phyloP scores from a whole-genome alignment of 2,113 vertebrate genomes.

The Perca fluviatilis region DNA sequence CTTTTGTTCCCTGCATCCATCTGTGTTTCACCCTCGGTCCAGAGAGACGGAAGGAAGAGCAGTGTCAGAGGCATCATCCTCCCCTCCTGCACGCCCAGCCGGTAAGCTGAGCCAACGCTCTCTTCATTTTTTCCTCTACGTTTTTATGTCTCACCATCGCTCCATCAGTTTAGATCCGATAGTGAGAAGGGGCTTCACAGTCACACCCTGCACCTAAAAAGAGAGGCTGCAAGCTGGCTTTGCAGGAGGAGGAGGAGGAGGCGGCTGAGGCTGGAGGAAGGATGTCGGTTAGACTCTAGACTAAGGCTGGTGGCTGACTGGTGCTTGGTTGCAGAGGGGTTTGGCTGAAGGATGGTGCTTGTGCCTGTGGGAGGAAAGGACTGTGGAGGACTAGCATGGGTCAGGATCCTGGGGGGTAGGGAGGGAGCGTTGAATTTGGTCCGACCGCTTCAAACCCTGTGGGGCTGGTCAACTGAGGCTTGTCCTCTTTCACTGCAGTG shows the following conservation, averaged over 20 bases:
- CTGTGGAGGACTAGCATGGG: constrained; percentile 30
- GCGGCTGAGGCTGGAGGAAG: constrained; percentile 52
- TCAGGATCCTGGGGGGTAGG: constrained; percentile 25
- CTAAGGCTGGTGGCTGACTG: constrained; percentile 30
- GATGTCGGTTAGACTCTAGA: constrained; percentile 53
- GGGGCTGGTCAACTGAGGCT: constrained; percentile 68
- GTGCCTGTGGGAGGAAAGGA: constrained; percentile 3
- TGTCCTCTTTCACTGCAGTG: constrained; percentile 79
- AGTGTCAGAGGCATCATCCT: constrained; percentile 66
- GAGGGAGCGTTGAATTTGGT: constrained; percentile 41
- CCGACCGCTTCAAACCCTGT: constrained; percentile 16
- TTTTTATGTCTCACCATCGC: constrained; percentile 17
- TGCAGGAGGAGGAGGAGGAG: constrained; percentile 49
- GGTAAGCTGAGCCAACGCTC: constrained; percentile 77
- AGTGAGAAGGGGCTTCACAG: constrained; percentile 1
- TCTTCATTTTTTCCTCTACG: not conserved
- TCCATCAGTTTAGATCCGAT: constrained; percentile 4
- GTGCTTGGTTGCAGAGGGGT: constrained; percentile 13
- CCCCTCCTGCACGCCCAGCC: constrained; percentile 73
- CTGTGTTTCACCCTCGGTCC: constrained; percentile 56
- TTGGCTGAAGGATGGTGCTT: not conserved
- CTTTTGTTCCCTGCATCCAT: constrained; percentile 72
- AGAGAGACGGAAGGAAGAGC: constrained; percentile 67
- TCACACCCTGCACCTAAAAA: constrained; percentile 63
- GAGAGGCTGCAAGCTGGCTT: constrained; percentile 44